Evolutionary conservation across 2,888 invertebrate species (phyloP), one percentile per base, ranked within the genome.

Genomic region (Drosophila neutralis): DNA sequence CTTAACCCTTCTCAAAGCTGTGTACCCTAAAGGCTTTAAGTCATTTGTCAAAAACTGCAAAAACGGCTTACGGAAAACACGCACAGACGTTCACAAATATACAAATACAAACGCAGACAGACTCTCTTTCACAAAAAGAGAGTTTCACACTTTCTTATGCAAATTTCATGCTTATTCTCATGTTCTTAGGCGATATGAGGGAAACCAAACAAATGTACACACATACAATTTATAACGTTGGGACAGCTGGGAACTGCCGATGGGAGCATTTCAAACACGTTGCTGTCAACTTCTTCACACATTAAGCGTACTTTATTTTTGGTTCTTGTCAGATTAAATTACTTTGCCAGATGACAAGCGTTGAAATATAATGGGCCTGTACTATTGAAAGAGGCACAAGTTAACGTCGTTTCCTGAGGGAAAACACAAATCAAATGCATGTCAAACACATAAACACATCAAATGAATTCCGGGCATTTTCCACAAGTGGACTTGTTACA

Each of bases 41-140:
- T 87, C 86, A 87, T 87, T 87, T 87, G 89, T 90, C 86, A 90
- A 84, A 86, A 89, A 74, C 77, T 84, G 90, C 73, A 77, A 79
- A 87, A 87, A 78, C 81, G 73, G 73, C 78, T 75, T 75, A 79
- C 63, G 71, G 52, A 70, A 73, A 75, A 71, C 60, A 62, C 61
- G 53, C 49, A 33, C 57, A 24, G 5, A 62, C 58, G 63, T 49
- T 29, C 49, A 18, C 42, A 65, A 29, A 62, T 36, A 49, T 35
- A 48, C 38, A 65, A 38, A 62, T 36, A 48, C 11, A 57, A 24
- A 15, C 15, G 8, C 45, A 45, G 15, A 24, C 2, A 15, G 15
- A 8, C 8, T 24, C 4, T 45, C 38, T 69, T 10, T 11, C 48
- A 52, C 36, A 42, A 18, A 35, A 36, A 67, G 29, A 59, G 83